Conservation (phyloP, 2,888 invertebrate genomes). For the Lomographa bimaculata region DNA sequence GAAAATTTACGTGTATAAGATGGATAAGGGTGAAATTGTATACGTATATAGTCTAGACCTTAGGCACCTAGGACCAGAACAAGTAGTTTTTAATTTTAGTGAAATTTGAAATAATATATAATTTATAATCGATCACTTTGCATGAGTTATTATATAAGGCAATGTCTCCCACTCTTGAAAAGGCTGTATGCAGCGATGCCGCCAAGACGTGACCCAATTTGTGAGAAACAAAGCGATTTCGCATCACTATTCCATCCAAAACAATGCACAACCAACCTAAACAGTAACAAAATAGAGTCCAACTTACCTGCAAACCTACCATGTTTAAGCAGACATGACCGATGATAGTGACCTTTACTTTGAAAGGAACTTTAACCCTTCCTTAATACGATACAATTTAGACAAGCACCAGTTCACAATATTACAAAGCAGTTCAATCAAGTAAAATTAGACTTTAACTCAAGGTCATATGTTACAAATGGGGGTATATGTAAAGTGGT, state of each 20-base stretch:
- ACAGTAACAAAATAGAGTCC: constrained; percentile 28
- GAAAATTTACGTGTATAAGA: too few relatives aligned
- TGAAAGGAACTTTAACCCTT: constrained; percentile 27
- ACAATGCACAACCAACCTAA: constrained; percentile 20
- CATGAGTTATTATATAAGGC: background rate
- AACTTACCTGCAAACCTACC: constrained; percentile 16
- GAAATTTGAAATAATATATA: too few relatives aligned
- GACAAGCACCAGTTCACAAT: constrained; percentile 6
- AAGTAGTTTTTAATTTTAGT: too few relatives aligned
- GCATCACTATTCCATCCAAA: constrained; percentile 27
- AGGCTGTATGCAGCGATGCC: constrained; percentile 54
- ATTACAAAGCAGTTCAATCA: constrained; percentile 17
- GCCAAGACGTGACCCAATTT: constrained; percentile 70
- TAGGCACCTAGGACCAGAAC: too few relatives aligned
- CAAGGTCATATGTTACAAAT: constrained; percentile 6
- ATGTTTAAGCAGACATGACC: constrained; percentile 25
- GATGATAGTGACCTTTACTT: constrained; percentile 21
- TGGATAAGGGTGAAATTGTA: too few relatives aligned
- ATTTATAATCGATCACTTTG: too few relatives aligned
- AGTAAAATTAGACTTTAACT: constrained; percentile 21
- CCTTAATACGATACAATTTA: constrained; percentile 22
- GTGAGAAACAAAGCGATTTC: constrained; percentile 66
- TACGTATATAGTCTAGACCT: too few relatives aligned
- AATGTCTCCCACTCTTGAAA: constrained; percentile 15
- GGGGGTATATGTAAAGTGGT: background rate